Base-by-base conservation (phyloP, 2,797 vertebrate genomes). In the Scyliorhinus canicula region DNA sequence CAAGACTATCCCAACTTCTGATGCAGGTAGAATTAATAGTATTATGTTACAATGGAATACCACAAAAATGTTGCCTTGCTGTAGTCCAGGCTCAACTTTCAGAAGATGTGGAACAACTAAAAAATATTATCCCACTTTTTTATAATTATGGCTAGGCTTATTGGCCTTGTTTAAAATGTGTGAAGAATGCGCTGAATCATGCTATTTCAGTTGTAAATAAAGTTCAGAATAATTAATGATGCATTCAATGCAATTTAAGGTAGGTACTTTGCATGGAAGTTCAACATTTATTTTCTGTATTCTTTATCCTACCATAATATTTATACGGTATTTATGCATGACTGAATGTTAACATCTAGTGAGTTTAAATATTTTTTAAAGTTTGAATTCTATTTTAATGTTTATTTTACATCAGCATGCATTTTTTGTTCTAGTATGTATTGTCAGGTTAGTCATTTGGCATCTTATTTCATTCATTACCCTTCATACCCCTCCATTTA, bases 401-500 rank as follows among this genome's bases (percentile, higher is more conserved):
- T 94, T 31, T 55, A n/a, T 94, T 47, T 71, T 94, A n/a, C n/a
- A 35, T 52, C 63, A 50, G 93, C 93, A 94, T 94, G 93, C 26
- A 71, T 35, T 52, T 69, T 93, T 52, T 28, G 28, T 71, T 55
- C 28, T 71, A 19, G 44, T 94, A 52, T 52, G 31, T 55, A 55
- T 52, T 52, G 52, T 71, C 60, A 65, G 40, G 40, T 93, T 93
- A 35, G 47, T 97, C 96, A 97, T 97, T 96, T 96, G 95, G 96
- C 96, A 96, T 95, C 96, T 97, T 96, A 95, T 95, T 96, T 97
- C 97, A 97, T 98, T 98, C 97, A 97, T 97, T 97, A 97, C 96
- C 97, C 97, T 97, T 67, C 98, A 95, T 96, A 95, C 96, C 63
- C 93, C 93, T 95, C 74, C 95, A 95, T 95, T 88, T 95, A 95